Percentiles rank a stretch among this genome's conserved stretches.
phyloP scores from a whole-genome alignment of 2,888 invertebrate species.

The Stramonita haemastoma region DNA sequence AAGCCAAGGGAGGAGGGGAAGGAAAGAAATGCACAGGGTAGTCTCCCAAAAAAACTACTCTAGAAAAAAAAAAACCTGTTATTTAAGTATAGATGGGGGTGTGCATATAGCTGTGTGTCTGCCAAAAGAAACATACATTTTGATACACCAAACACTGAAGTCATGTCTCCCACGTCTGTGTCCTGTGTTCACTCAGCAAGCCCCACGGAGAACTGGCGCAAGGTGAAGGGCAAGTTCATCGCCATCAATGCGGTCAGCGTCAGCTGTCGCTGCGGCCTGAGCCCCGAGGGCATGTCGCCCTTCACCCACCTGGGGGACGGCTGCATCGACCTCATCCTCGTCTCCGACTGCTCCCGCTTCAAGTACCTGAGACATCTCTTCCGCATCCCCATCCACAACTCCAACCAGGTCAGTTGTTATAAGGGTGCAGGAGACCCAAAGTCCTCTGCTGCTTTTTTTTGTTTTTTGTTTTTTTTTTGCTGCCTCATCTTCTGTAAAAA shows the following conservation, averaged over 20 bases:
- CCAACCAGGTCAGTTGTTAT: conserved; percentile 81
- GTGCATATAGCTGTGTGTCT: too few relatives aligned
- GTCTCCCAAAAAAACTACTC: too few relatives aligned
- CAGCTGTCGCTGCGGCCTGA: conserved; percentile 86
- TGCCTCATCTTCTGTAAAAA: too few relatives aligned
- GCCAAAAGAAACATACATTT: neutral
- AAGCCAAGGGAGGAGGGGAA: too few relatives aligned
- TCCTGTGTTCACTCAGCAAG: conserved; percentile 32
- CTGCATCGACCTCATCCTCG: conserved; percentile 86
- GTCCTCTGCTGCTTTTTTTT: neutral
- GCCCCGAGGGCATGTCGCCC: conserved; percentile 87
- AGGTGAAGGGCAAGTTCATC: conserved; percentile 82
- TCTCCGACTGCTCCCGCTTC: conserved; percentile 85
- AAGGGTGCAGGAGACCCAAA: too few relatives aligned
- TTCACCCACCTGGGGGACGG: conserved; percentile 89
- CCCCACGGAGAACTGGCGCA: conserved; percentile 76
- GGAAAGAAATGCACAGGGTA: too few relatives aligned
- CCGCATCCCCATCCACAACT: conserved; percentile 79
- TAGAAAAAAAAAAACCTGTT: too few relatives aligned
- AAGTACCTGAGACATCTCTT: conserved; percentile 85
- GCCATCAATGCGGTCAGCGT: conserved; percentile 88
- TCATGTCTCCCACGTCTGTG: neutral
- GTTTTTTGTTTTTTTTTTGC: too few relatives aligned
- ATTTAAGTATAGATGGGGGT: too few relatives aligned
- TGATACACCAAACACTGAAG: neutral